These are phyloP conservation scores for Argynnis bischoffii DNA, from an alignment of 2,888 invertebrate genomes.

Conservation along the genomic window DNA sequence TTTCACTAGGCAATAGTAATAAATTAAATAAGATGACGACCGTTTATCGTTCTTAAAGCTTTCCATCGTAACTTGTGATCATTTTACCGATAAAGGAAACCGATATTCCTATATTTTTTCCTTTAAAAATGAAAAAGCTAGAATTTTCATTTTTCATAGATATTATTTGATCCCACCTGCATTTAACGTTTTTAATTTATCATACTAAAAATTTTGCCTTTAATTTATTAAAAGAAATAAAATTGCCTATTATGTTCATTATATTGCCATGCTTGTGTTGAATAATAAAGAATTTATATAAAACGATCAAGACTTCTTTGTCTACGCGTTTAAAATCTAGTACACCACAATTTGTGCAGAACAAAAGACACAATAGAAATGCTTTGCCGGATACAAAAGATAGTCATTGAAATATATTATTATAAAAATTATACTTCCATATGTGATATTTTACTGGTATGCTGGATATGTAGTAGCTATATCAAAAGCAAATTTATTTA, in stretches of 20 bases:
- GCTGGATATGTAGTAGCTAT: too few species aligned
- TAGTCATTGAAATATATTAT: slow-evolving; percentile 12
- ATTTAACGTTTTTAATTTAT: slow-evolving; percentile 19
- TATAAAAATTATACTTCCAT: background rate
- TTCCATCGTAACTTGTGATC: too few species aligned
- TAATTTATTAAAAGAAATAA: slow-evolving; percentile 18
- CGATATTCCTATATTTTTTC: too few species aligned
- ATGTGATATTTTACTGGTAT: background rate
- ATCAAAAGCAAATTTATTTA: too few species aligned
- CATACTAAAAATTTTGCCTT: slow-evolving; percentile 2
- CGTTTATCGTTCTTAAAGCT: too few species aligned
- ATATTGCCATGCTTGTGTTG: slow-evolving; percentile 20
- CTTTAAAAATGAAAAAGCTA: background rate
- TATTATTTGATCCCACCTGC: slow-evolving; percentile 30
- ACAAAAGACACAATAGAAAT: slow-evolving; percentile 21
- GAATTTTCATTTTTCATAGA: background rate
- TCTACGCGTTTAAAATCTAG: slow-evolving; percentile 28
- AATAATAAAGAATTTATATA: slow-evolving; percentile 35
- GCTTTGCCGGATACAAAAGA: slow-evolving; percentile 7
- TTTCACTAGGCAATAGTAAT: too few species aligned
- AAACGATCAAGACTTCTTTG: slow-evolving; percentile 30
- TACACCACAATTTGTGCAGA: slow-evolving; percentile 16
- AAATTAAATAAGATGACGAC: too few species aligned
- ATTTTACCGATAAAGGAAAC: too few species aligned
- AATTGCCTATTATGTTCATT: slow-evolving; percentile 18